Evolutionary conservation across 1,140 invertebrate genomes (phyloP).

Genomic region (Drosophila bocki): DNA sequence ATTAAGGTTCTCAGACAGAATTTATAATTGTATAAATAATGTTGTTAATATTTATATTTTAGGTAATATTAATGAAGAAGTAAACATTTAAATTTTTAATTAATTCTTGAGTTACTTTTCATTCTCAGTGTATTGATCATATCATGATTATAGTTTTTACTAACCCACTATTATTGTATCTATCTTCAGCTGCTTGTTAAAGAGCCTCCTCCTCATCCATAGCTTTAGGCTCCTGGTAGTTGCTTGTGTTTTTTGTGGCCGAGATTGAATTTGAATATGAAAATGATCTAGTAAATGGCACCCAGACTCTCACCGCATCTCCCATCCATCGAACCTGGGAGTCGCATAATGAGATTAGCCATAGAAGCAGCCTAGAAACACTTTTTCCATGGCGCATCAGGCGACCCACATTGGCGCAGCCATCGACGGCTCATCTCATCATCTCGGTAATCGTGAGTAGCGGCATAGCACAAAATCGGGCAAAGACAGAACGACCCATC

Average conservation of each 20-base stretch:
- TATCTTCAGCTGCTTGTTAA: slow-evolving; percentile 8
- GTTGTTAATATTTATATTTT: not conserved
- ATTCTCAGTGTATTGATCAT: not conserved
- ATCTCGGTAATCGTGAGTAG: slow-evolving; percentile 43
- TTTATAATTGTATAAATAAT: not conserved
- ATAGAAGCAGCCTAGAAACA: slow-evolving; percentile 48
- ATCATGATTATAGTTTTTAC: slow-evolving; percentile 21
- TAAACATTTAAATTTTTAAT: too few relatives aligned
- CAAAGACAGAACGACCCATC: slow-evolving; percentile 43
- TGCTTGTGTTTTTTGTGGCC: slow-evolving; percentile 10
- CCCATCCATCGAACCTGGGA: not conserved
- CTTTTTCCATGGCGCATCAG: slow-evolving; percentile 32
- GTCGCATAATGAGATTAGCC: slow-evolving; percentile 28
- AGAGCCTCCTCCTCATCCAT: slow-evolving; percentile 1
- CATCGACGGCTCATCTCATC: slow-evolving; percentile 41
- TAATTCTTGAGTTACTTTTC: too few relatives aligned
- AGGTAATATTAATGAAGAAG: too few relatives aligned
- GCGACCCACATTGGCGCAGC: slow-evolving; percentile 53
- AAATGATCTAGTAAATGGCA: slow-evolving; percentile 10
- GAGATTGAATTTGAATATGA: slow-evolving; percentile 30
- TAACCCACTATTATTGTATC: slow-evolving; percentile 1
- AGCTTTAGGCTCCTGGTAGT: not conserved
- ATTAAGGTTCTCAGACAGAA: not conserved
- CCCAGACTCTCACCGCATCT: not conserved
- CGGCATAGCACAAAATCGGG: slow-evolving; percentile 11